Conservation (phyloP, 1,140 invertebrate species). For the Scaptomyza montana region DNA sequence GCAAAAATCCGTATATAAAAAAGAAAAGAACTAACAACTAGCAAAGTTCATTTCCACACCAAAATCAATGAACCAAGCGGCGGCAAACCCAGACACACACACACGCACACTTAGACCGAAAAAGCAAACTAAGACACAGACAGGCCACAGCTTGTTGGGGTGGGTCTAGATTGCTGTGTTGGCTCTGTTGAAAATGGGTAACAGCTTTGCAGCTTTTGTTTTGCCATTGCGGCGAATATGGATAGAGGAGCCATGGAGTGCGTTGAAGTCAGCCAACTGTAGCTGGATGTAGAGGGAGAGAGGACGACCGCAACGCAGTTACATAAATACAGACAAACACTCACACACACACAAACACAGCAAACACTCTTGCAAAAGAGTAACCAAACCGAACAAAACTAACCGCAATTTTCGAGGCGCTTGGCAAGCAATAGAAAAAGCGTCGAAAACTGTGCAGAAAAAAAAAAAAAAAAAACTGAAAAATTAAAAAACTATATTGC, state of each 20-base stretch:
- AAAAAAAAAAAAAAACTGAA: too few relatives aligned
- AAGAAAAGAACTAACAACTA: constrained; percentile 25
- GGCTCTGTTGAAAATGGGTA: constrained; percentile 35
- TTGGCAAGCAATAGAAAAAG: constrained; percentile 65
- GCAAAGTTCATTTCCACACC: constrained; percentile 79
- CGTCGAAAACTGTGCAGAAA: constrained; percentile 12
- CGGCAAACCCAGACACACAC: constrained; percentile 36
- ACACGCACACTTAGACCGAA: constrained; percentile 9
- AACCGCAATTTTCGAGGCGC: constrained; percentile 80
- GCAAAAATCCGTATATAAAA: constrained; percentile 33
- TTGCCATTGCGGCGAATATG: constrained; percentile 51
- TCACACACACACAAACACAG: constrained; percentile 19
- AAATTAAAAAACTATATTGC: constrained; percentile 44
- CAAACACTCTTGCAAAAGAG: constrained; percentile 37
- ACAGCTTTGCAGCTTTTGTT: constrained; percentile 78
- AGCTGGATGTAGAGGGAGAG: constrained; percentile 18
- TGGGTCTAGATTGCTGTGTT: constrained; percentile 39
- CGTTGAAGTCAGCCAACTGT: constrained; percentile 44
- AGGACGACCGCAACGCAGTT: constrained; percentile 62
- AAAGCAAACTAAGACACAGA: constrained; percentile 39
- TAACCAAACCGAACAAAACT: constrained; percentile 52
- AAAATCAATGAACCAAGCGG: constrained; percentile 75
- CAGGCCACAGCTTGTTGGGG: constrained; percentile 67
- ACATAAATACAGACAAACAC: constrained; percentile 43
- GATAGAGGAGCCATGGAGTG: background rate